Base-by-base conservation (phyloP, 2,888 invertebrate genomes). In the Caenorhabditis panamensis region DNA sequence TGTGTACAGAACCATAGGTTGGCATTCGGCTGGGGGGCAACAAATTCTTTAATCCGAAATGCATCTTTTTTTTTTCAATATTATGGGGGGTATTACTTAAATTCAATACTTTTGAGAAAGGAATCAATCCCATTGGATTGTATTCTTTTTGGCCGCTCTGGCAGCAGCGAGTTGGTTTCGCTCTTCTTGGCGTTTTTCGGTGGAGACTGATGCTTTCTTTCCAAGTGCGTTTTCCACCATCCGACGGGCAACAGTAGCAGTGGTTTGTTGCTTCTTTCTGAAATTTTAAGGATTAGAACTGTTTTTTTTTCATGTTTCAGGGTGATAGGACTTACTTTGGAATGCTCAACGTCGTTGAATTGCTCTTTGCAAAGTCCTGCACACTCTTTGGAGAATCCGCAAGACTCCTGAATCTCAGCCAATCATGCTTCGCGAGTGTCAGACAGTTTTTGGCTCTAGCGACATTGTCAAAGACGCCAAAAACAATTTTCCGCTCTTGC, bases 171-270 rank as follows among this genome's bases (percentile, higher is more conserved):
- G 67, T n/a, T 83, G 72, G 4, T 79, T 69, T 20, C 79, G 75
- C 53, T 86, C 86, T 16, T 69, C 76, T 54, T 66, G 66, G 16
- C 79, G 77, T 53, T 86, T 76, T 59, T 86, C 86, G 22, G 61
- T 64, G 4, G 83, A 58, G 1, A 84, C 83, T 0, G 68, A 67
- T 0, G 84, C 69, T 67, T 83, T 80, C 28, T 79, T 78, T 13
- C 84, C 84, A 13, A 86, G 69, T 6, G 82, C 80, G n/a, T 78
- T 79, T 26, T 86, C 86, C 2, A 86, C 83, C 66, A 84, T 78
- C 6, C 86, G 76, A 16, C 86, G 68, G 5, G 86, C 86, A 13
- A 83, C 83, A 11, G 78, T 79, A 0, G 80, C 80, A 54, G 79
- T 79, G 8, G 84, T 84, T 49, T 66, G 71, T n/a, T 76, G 78